A percentile compares a stretch with the other conserved stretches of the same genome.
These are phyloP conservation scores for Poecilia latipinna DNA, from an alignment of 2,113 vertebrate species.

Conservation along the genomic window DNA sequence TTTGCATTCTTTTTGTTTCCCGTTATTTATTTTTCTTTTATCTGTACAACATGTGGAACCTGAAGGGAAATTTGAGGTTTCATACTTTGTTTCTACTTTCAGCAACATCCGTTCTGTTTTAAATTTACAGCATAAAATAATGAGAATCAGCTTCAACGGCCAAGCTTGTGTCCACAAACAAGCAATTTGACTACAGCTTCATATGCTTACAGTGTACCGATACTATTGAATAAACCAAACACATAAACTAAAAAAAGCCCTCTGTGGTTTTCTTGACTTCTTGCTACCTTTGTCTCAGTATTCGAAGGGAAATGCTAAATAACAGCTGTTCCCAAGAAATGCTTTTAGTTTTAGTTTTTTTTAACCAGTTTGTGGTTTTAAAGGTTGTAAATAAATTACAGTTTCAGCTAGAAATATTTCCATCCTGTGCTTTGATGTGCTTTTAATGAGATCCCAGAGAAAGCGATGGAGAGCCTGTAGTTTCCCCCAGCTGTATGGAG, in stretches of 20 bases:
- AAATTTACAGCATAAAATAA: neutral
- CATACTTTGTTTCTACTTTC: conserved; percentile 2
- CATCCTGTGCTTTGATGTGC: neutral
- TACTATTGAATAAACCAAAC: too few relatives aligned
- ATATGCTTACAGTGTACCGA: too few relatives aligned
- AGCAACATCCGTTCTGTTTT: neutral
- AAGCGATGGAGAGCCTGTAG: too few relatives aligned
- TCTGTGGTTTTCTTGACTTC: neutral
- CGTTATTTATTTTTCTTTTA: neutral
- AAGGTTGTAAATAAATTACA: neutral
- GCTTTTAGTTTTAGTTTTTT: too few relatives aligned
- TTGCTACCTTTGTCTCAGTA: neutral
- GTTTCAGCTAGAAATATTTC: neutral
- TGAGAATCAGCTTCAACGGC: neutral
- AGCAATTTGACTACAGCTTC: neutral
- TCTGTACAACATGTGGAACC: neutral
- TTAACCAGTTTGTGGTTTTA: too few relatives aligned
- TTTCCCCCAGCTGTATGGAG: too few relatives aligned
- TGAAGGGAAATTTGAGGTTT: neutral
- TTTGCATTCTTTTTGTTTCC: conserved; percentile 17
- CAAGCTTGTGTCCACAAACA: neutral
- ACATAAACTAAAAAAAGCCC: neutral
- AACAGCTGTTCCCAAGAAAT: too few relatives aligned
- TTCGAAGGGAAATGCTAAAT: neutral
- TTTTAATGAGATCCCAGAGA: too few relatives aligned